phyloP scores from a whole-genome alignment of 1,140 invertebrate species.

The Drosophila parabipectinata region DNA sequence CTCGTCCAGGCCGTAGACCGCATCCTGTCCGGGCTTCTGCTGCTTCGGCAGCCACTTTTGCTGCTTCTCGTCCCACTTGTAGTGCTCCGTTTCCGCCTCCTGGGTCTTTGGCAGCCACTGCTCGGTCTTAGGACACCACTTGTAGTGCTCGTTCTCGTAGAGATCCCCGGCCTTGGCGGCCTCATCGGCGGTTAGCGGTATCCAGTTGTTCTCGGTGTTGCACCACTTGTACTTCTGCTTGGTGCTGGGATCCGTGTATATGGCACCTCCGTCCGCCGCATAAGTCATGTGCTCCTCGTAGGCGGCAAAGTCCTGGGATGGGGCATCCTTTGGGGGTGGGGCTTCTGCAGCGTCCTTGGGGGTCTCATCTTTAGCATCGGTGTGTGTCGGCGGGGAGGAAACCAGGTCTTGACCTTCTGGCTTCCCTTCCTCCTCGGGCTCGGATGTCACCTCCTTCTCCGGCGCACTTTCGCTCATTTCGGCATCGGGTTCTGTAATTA shows the following conservation, averaged over 20 bases:
- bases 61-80: slow-evolving; percentile 80
- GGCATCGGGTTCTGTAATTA: slow-evolving; percentile 60
- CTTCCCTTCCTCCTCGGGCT: background rate
- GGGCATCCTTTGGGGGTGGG: slow-evolving; percentile 1
- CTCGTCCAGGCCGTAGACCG: slow-evolving; percentile 88
- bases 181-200: slow-evolving; percentile 54
- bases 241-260: slow-evolving; percentile 90
- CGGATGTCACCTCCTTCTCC: slow-evolving; percentile 9
- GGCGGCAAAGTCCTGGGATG: slow-evolving; percentile 69
- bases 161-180: slow-evolving; percentile 79
- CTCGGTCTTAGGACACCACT: slow-evolving; percentile 88
- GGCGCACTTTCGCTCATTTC: slow-evolving; percentile 57
- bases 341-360: slow-evolving; percentile 7
- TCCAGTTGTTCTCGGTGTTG: slow-evolving; percentile 86
- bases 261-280: slow-evolving; percentile 88
- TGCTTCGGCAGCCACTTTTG: slow-evolving; percentile 73
- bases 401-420: background rate
- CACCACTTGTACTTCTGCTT: slow-evolving; percentile 89
- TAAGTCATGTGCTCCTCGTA: slow-evolving; percentile 86
- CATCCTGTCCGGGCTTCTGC: slow-evolving; percentile 70
- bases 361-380: background rate
- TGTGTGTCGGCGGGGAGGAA: too few species aligned
- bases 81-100: slow-evolving; percentile 77
- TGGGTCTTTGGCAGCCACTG: slow-evolving; percentile 87
- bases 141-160: slow-evolving; percentile 88